Evolutionary conservation across 2,113 vertebrate genomes (phyloP).

Genomic region (Tragulus kanchil): DNA sequence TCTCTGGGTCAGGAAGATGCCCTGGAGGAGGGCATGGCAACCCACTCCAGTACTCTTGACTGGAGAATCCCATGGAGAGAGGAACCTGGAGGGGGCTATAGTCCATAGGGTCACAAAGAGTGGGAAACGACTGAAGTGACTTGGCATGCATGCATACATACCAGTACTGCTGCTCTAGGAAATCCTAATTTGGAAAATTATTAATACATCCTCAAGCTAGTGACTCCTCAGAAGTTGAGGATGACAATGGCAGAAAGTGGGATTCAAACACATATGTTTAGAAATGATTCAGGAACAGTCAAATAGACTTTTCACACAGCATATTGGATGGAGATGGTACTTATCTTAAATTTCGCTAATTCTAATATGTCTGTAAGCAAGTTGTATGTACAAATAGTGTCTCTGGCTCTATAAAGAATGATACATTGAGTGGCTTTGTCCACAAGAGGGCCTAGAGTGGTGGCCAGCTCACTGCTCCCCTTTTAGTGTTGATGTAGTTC

Average conservation of each 20-base stretch:
- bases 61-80: no score
- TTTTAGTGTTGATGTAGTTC: neutral
- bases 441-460: neutral
- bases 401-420: neutral
- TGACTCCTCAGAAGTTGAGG: slow-evolving; percentile 20
- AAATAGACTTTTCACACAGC: neutral
- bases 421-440: neutral
- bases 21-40: no score
- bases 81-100: no score
- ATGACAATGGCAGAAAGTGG: neutral
- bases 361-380: neutral
- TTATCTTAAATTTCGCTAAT: neutral
- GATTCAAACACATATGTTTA: neutral
- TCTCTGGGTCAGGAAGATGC: no score
- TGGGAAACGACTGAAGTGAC: no score
- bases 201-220: neutral
- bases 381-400: neutral
- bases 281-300: neutral
- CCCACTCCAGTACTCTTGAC: no score
- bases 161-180: neutral
- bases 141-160: no score
- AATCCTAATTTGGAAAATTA: neutral
- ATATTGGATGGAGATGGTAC: neutral
- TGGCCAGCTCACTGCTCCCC: neutral
- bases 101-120: no score